Evolutionary conservation across 2,113 vertebrate species (phyloP), one percentile per base, ranked within the genome.

Genomic region (Strigops habroptila): DNA sequence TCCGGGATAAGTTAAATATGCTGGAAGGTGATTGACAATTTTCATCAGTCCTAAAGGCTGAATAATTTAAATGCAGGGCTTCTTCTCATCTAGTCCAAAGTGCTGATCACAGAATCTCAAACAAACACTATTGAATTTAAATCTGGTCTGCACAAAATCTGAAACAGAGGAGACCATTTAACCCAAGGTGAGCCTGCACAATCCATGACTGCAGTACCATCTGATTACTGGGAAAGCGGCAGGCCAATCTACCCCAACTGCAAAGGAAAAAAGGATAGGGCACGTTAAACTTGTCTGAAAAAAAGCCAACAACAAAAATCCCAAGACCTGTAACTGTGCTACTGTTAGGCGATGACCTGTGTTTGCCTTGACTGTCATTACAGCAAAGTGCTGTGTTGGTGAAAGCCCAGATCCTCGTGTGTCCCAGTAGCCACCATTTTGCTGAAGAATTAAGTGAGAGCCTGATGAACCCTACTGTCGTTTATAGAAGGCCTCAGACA

Each of bases 31-130:
- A 95, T 46, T 87, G 92, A 96, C 86, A 94, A 93, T 93, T 96
- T 97, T 93, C 92, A 93, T 96, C 88, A 92, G 92, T 79, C 80
- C 53, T 91, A 85, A 92, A 91, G 67, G 89, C 48, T 86, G 83
- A 89, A 92, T 95, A 91, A 94, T 93, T 93, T 93, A 89, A 91
- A 95, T 94, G 62, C 78, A 70, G 21, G 44, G 19, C n/a, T 67
- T 41, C 82, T 90, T 62, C 73, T 95, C 23, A 7, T 92, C 44
- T 92, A 87, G 84, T 91, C 87, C n/a, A 73, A 97, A 95, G 23
- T 96, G 88, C 95, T 95, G 88, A 96, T 86, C 63, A 87, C 35
- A 65, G 92, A 93, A 95, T 92, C 73, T 70, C 91, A 94, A 96
- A 92, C 88, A 97, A 96, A 95, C 65, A 79, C 27, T 49, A 68